Conservation (phyloP, 2,797 vertebrate species). For the Cuniculus paca region DNA sequence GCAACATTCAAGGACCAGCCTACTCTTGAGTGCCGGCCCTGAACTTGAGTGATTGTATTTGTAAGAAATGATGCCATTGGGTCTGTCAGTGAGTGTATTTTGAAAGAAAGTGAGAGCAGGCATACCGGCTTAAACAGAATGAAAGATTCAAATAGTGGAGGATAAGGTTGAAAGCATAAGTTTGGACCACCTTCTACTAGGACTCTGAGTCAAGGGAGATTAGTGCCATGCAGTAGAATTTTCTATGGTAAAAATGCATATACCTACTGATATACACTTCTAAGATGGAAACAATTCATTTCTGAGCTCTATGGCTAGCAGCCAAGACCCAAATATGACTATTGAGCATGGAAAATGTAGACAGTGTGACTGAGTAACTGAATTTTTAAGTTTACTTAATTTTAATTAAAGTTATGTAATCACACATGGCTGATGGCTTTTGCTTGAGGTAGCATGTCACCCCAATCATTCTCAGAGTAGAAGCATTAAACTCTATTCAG, state of each 20-base stretch:
- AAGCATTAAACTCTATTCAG: not conserved
- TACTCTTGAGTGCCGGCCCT: not conserved
- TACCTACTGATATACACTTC: not conserved
- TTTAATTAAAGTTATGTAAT: constrained; percentile 10
- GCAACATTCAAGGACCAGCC: not conserved
- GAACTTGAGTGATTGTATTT: not conserved
- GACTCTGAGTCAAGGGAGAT: too few species aligned
- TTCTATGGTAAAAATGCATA: not conserved
- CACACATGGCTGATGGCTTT: not conserved
- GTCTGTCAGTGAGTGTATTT: not conserved
- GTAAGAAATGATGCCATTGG: not conserved
- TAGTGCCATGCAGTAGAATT: not conserved
- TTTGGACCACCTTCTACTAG: not conserved
- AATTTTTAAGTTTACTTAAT: not conserved
- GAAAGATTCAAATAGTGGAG: not conserved
- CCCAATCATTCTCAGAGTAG: not conserved
- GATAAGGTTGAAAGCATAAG: not conserved
- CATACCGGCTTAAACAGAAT: not conserved
- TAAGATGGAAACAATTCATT: not conserved
- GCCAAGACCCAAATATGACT: accelerated
- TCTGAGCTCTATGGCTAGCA: not conserved
- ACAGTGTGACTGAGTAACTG: not conserved
- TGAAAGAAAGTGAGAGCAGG: not conserved
- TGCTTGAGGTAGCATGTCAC: not conserved
- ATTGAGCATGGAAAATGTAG: not conserved